A percentile compares a stretch with the other conserved stretches of the same genome.
phyloP scores from a whole-genome alignment of 2,113 vertebrate genomes.

The Scomber japonicus region DNA sequence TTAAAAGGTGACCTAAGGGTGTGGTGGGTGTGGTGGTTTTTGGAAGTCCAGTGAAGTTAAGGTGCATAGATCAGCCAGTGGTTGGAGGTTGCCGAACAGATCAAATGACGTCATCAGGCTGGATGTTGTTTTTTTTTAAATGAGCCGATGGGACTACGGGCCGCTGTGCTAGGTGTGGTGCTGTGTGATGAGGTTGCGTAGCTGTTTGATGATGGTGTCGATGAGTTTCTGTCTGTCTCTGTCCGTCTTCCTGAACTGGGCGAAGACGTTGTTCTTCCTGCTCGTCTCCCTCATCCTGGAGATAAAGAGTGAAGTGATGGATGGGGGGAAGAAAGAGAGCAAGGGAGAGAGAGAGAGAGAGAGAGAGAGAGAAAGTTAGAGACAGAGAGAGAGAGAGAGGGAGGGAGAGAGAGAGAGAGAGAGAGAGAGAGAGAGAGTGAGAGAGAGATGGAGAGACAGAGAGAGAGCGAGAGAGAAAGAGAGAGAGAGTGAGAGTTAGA shows the following conservation, averaged over 20 bases:
- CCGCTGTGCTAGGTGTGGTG: conserved; percentile 75
- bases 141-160: not conserved
- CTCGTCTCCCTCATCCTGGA: conserved; percentile 95
- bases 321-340: no score
- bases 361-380: no score
- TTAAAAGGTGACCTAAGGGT: not conserved
- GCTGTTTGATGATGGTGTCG: conserved; percentile 95
- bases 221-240: conserved; percentile 97
- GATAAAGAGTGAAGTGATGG: no score
- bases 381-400: no score
- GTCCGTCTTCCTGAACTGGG: conserved; percentile 96
- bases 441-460: no score
- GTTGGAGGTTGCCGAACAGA: not conserved
- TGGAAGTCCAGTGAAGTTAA: conserved; percentile 5
- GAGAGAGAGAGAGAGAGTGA: no score
- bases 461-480: no score
- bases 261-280: conserved; percentile 95
- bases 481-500: no score
- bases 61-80: conserved; percentile 19
- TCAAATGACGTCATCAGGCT: not conserved
- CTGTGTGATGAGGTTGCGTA: conserved; percentile 93
- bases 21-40: not conserved
- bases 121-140: no score
- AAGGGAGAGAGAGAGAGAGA: no score
- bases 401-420: no score